Evolutionary conservation across 2,888 invertebrate genomes (phyloP), one percentile per base, ranked within the genome.

Genomic region (Lumbricus terrestris): DNA sequence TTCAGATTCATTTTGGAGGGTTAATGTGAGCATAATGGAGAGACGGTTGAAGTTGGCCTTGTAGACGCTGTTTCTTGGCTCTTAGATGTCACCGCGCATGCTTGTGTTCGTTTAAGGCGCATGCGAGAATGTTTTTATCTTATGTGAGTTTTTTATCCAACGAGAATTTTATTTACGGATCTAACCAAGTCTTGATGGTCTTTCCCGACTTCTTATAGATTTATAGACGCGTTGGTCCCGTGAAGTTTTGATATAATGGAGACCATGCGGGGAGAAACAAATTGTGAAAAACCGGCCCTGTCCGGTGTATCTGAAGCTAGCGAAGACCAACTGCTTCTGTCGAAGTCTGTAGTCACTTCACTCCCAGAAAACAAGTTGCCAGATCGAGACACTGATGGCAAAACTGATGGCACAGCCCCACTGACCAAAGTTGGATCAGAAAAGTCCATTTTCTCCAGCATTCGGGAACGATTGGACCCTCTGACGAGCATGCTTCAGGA

Each of bases 371-470:
- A 18, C 20, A 85, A 85, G 85, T 85, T 33, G 15, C 23, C 33
- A 8, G 85, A 85, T 85, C 85, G 37, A 85, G 37, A 20, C n/a
- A 15, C 37, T 23, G 35, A 34, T 23, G 35, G 85, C 34, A 85
- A 85, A 85, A 85, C n/a, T 16, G 85, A 85, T 85, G 34, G 85
- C 34, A 34, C 35, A 6, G 37, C 69, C 69, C 69, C 34, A 33
- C 85, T 85, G 34, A 85, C 35, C 3, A 85, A 85, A 37, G 85
- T 85, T 20, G 85, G 35, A 35, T 85, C 85, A 85, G 85, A 85
- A 15, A 85, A 85, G 85, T 85, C 85, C 35, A 85, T 85, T 37
- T 85, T 85, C n/a, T 85, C 85, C 34, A 85, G 85, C 85, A 85
- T 85, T 37, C 34, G 85, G 37, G 85, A 85, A 23, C 34, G 85